These are phyloP conservation scores for Phalacrocorax carbo DNA, from an alignment of 2,113 vertebrate species.

Conservation along the genomic window DNA sequence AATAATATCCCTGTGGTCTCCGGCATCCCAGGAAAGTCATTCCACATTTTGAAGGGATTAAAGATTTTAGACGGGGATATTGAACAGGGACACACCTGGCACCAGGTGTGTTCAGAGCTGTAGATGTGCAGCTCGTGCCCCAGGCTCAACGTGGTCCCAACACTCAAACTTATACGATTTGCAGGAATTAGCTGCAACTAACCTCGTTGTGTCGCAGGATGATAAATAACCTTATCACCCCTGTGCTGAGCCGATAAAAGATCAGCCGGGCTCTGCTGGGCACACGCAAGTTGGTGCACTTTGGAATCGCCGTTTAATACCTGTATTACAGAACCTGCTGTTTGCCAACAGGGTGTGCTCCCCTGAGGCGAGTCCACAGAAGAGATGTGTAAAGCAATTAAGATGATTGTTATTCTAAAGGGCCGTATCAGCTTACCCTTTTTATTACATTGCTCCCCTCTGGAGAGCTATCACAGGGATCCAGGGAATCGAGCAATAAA, in stretches of 20 bases:
- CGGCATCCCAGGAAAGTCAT: neutral
- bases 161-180: neutral
- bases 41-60: neutral
- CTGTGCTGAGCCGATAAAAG: neutral
- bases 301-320: neutral
- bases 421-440: neutral
- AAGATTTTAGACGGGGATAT: neutral
- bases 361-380: neutral
- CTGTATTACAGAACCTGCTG: neutral
- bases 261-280: neutral
- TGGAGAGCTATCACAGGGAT: neutral
- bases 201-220: neutral
- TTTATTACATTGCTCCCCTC: neutral
- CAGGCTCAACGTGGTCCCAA: neutral
- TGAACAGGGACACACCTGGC: neutral
- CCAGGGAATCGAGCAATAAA: neutral
- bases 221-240: neutral
- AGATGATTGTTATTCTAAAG: conserved; percentile 18
- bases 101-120: neutral
- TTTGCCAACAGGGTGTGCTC: conserved; percentile 55
- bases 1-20: neutral
- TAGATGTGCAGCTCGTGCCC: accelerated
- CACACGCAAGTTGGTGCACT: neutral
- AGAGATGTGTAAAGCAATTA: neutral
- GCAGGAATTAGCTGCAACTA: neutral